Base-by-base conservation (phyloP, 1,140 invertebrate genomes). In the Drosophila pachea region DNA sequence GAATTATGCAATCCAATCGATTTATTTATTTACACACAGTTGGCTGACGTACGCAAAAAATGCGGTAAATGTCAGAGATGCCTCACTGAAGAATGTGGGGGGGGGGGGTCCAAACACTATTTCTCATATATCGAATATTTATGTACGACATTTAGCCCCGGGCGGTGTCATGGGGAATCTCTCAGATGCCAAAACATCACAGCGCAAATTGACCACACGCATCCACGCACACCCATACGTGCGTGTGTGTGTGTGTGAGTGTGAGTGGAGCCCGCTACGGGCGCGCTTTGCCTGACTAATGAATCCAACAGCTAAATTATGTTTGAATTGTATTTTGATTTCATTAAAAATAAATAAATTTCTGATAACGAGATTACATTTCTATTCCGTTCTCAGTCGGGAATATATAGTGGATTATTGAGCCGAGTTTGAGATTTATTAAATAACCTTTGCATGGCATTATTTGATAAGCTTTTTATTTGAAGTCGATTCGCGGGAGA, bases 291-390 rank as follows among this genome's bases (percentile, higher is more conserved):
- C 65, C 47, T 60, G 36, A 9, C 49, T 64, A 70, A 75, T 71
- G 66, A 60, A 74, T 40, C 54, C 45, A 70, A 59, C 68, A 66
- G 55, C 52, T 52, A 31, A 71, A 68, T 7, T 59, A 60, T 72
- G 72, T 74, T 78, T 60, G 40, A 52, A 67, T 72, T 55, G 65
- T 63, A 52, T 61, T 71, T 72, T 73, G 50, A 68, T 79, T 79
- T 68, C 55, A 76, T 76, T 73, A 81, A 81, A 79, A 79, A 59
- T 48, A 72, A 78, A 81, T 78, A 78, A 72, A 64, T 68, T 76
- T 42, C 48, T 47, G 73, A 81, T 81, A 79, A 76, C 64, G 47
- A 76, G 70, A 79, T 79, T 73, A 43, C 59, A 49, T 76, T 68
- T 53, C 72, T 59, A 54, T 63, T 22, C 22, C 22, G 22, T 22